Conservation (phyloP, 2,797 vertebrate species). For the Propithecus deckenii region DNA sequence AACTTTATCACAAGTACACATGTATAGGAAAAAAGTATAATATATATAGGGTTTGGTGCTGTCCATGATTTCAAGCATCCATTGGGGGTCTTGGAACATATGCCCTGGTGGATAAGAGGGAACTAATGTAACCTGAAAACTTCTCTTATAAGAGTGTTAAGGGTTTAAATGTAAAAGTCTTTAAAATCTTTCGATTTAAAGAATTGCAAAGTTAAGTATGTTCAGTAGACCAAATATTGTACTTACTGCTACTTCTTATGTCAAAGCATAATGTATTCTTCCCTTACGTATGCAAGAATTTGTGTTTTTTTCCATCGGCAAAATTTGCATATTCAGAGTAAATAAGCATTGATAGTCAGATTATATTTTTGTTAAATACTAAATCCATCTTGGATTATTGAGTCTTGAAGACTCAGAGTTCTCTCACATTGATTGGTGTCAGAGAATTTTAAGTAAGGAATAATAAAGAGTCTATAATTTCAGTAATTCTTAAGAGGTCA, state of each 20-base stretch:
- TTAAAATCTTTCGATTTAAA: neutral
- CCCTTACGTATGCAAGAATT: neutral
- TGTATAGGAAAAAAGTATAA: neutral
- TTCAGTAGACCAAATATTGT: neutral
- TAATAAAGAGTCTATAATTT: neutral
- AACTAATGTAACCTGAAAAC: neutral
- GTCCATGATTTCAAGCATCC: neutral
- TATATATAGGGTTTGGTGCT: neutral
- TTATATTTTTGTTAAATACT: conserved; percentile 2
- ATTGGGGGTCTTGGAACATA: neutral
- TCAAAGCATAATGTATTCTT: neutral
- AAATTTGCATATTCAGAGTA: neutral
- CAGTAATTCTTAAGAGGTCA: neutral
- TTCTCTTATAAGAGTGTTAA: neutral
- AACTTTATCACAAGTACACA: neutral
- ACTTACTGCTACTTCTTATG: neutral
- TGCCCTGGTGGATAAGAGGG: neutral
- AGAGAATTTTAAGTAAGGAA: neutral
- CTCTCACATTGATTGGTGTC: neutral
- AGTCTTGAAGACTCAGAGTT: neutral
- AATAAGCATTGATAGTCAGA: neutral
- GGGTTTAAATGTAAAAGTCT: neutral
- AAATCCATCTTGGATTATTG: neutral
- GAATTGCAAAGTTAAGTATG: neutral
- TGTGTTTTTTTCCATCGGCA: neutral